Evolutionary conservation across 2,113 vertebrate genomes (phyloP).

Genomic region (Lasiurus cinereus): DNA sequence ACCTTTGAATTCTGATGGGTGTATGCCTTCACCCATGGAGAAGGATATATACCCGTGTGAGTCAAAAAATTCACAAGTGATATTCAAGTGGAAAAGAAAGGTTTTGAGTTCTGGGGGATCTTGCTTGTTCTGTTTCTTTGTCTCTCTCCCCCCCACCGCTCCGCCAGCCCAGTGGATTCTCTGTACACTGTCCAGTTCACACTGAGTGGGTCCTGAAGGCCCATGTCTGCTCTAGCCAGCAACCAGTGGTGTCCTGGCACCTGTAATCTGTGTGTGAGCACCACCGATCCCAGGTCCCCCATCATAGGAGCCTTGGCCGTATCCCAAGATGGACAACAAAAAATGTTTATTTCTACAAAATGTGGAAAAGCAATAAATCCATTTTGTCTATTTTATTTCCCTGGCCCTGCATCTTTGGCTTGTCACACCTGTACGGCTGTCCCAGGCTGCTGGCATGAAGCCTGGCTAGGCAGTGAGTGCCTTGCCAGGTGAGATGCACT

Average conservation of each 20-base stretch:
- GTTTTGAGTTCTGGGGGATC: background rate
- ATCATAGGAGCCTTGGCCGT: background rate
- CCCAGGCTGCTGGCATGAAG: background rate
- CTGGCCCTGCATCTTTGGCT: accelerated
- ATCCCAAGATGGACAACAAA: background rate
- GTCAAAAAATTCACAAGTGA: background rate
- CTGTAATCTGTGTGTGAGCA: background rate
- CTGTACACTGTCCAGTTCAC: background rate
- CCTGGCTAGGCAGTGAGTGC: background rate
- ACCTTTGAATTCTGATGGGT: background rate
- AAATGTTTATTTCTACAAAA: background rate
- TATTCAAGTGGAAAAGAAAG: background rate
- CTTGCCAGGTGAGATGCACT: background rate
- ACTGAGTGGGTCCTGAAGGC: background rate
- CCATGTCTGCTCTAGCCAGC: background rate
- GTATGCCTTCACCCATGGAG: too few species aligned
- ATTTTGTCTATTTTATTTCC: background rate
- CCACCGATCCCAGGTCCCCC: accelerated
- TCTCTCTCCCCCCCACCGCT: too few species aligned
- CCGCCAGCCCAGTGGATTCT: background rate
- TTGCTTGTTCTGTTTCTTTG: background rate
- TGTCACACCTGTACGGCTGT: accelerated
- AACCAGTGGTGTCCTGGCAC: background rate
- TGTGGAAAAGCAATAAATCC: background rate
- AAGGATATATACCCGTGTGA: background rate